phyloP scores from a whole-genome alignment of 2,888 invertebrate genomes.

The Sarcophaga caerulescens region DNA sequence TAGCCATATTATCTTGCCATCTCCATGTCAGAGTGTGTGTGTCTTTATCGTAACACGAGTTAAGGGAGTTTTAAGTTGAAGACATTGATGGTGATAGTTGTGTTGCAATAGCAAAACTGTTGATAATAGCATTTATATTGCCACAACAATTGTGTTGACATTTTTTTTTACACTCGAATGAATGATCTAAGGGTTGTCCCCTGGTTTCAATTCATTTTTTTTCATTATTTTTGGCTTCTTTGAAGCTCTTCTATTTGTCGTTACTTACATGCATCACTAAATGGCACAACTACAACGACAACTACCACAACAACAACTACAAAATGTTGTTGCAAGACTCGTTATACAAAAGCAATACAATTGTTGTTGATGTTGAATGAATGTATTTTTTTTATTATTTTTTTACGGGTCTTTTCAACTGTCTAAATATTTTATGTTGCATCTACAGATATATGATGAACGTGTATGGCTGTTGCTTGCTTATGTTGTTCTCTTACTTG shows the following conservation, averaged over 20 bases:
- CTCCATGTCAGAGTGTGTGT: too few species aligned
- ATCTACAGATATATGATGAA: not conserved
- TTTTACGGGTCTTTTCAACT: conserved; percentile 16
- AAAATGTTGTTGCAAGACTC: not conserved
- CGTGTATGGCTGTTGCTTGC: not conserved
- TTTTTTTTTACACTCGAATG: conserved; percentile 43
- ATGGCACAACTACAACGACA: conserved; percentile 6
- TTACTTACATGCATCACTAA: conserved; percentile 52
- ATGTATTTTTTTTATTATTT: not conserved
- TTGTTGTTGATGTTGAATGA: conserved; percentile 5
- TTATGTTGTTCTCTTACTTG: not conserved
- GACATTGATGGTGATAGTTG: not conserved
- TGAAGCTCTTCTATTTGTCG: conserved; percentile 25
- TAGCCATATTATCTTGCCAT: conserved; percentile 38
- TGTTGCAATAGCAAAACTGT: conserved; percentile 7
- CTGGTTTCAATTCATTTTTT: too few species aligned
- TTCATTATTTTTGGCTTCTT: conserved; percentile 1
- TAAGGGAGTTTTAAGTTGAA: not conserved
- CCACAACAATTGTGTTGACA: conserved; percentile 54
- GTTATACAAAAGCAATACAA: not conserved
- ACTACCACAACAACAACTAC: not conserved
- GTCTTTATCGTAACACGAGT: not conserved
- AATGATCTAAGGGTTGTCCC: not conserved
- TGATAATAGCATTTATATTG: conserved; percentile 20
- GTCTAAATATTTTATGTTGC: conserved; percentile 59